Base-by-base conservation (phyloP, 1,140 invertebrate species). In the Amyelois transitella region DNA sequence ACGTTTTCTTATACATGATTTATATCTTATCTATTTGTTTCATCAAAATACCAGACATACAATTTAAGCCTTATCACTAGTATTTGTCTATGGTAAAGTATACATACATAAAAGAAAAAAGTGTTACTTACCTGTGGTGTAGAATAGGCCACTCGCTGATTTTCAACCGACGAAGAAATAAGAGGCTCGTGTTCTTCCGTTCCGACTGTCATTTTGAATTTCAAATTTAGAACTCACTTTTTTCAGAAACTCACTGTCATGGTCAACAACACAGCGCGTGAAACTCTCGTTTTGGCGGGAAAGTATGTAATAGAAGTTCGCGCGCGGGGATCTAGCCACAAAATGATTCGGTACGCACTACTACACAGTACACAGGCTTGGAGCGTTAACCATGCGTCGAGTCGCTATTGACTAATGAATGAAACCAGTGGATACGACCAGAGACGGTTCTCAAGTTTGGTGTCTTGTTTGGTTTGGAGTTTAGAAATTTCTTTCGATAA, bases 141-240 rank as follows among this genome's bases (percentile, higher is more conserved):
- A 69, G 73, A 77, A 65, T 82, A 78, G 8, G 88, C 64, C 51
- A 87, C 78, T 47, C 84, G 70, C 54, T 86, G 80, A 60, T 86
- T 81, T 54, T 88, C 84, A 8, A 81, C 77, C 12, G 86, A 79
- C 1, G 81, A 69, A 21, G 78, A 76, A 55, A 88, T 82, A 20
- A 85, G 69, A 6, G 85, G 82, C 55, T 86, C 83, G 22, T 86
- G 85, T 49, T 86, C 85, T 57, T 86, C 86, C 4, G 57, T 75
- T 25, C 77, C 83, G 19, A 68, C 82, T n/a, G 82, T 87, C 83
- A 86, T 88, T 64, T 73, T 83, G 44, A 62, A 53, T 51, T 55
- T 51, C 52, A 55, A 64, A 51, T 51, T 43, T 58, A 61, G 48
- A 45, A 64, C 43, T 43, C 20, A 51, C 43, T 28, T 14, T 38